Conservation (phyloP, 1,140 invertebrate species). For the Meloidogyne exigua region DNA sequence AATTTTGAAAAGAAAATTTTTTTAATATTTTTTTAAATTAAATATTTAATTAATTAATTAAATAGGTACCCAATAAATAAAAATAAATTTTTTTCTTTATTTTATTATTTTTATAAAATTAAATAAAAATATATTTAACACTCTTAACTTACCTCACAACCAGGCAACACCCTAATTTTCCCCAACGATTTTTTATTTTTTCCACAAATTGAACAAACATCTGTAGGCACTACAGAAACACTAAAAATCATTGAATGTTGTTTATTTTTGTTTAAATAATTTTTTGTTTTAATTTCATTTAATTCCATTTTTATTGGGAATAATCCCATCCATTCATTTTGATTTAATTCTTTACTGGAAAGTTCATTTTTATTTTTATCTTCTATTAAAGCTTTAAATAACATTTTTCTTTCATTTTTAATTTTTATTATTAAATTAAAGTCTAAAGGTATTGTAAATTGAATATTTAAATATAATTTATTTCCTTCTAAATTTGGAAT, state of each 20-base stretch:
- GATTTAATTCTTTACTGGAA: not conserved
- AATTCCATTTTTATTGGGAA: not conserved
- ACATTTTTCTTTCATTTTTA: not conserved
- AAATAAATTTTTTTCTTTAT: too few relatives aligned
- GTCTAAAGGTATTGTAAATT: not conserved
- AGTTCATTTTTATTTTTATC: not conserved
- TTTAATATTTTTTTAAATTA: too few relatives aligned
- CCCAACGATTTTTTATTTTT: not conserved
- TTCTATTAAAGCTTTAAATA: not conserved
- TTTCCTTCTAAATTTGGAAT: not conserved
- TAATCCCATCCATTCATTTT: not conserved
- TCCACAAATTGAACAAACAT: not conserved
- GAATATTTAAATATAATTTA: slow-evolving; percentile 6
- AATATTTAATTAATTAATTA: not conserved
- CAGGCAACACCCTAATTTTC: not conserved
- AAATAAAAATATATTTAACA: too few relatives aligned
- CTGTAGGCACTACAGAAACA: not conserved
- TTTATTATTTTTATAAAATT: too few relatives aligned
- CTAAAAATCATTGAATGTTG: not conserved
- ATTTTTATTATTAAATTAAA: not conserved
- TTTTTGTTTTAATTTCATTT: not conserved
- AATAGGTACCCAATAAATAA: too few relatives aligned
- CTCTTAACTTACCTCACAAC: not conserved
- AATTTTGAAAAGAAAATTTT: too few relatives aligned
- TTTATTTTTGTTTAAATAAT: not conserved